phyloP scores from a whole-genome alignment of 2,797 vertebrate genomes.

The Micromesistius poutassou region DNA sequence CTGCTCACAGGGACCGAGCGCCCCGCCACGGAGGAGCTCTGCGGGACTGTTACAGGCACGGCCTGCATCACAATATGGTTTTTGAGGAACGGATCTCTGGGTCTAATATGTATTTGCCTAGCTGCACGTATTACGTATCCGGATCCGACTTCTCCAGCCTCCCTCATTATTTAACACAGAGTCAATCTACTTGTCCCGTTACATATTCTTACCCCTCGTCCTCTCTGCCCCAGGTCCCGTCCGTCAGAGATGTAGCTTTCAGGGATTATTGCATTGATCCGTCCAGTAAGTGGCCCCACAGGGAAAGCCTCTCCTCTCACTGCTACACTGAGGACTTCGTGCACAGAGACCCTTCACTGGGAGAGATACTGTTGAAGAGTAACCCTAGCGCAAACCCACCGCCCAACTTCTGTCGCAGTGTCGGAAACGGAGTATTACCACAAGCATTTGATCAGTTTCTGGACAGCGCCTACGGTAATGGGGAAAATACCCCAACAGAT shows the following conservation, averaged over 20 bases:
- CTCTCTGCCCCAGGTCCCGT: constrained; percentile 94
- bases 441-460: constrained; percentile 99
- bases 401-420: constrained; percentile 87
- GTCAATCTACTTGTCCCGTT: constrained; percentile 95
- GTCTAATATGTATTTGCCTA: constrained; percentile 99
- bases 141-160: constrained; percentile 96
- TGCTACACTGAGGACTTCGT: constrained; percentile 94
- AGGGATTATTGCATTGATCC: constrained; percentile 97
- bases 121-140: constrained; percentile 99
- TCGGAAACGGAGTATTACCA: constrained; percentile 94
- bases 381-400: constrained; percentile 80
- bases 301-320: constrained; percentile 89
- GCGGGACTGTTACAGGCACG: constrained; percentile 83
- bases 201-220: constrained; percentile 95
- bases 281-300: constrained; percentile 95
- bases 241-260: constrained; percentile 97
- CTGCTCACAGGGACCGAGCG: constrained; percentile 86
- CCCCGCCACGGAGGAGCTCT: constrained; percentile 81
- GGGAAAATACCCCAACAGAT: constrained; percentile 77
- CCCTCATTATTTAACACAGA: constrained; percentile 97
- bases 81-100: constrained; percentile 97
- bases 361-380: constrained; percentile 91
- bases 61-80: constrained; percentile 90
- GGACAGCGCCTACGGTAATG: constrained; percentile 89
- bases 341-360: constrained; percentile 90